Evolutionary conservation across 2,113 vertebrate genomes (phyloP), one percentile per base, ranked within the genome.

Genomic region (Hippocampus guttulatus): DNA sequence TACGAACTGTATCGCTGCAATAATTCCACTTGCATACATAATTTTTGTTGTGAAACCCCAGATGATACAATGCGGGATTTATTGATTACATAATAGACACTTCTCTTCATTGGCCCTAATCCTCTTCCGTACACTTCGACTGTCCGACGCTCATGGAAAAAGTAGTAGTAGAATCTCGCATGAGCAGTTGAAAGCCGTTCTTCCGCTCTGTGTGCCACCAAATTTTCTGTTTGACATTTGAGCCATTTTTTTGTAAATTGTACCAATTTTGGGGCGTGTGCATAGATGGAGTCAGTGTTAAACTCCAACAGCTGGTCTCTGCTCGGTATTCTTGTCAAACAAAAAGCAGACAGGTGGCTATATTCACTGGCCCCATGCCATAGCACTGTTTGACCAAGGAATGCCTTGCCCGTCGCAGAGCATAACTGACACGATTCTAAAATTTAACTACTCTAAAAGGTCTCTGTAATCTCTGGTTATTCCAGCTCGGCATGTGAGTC

Each of bases 341-440:
- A 74, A 72, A 81, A 86, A 87, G 5, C 84, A 87, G 72, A 85
- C 84, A 87, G 84, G 82, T 88, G 85, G 84, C 82, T 83, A 87
- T 86, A 84, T 83, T 70, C 70, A 79, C 75, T 67, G 27, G 69
- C 63, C 64, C 70, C 71, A 69, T 71, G 60, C 58, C 41, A 41
- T 51, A 43, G 57, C 60, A 49, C 67, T 66, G 43, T 81, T 82
- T 78, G 75, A 79, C 84, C 84, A 51, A 80, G 71, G 81, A 84
- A 84, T 84, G 83, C 80, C 84, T 78, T 81, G 79, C 78, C 8
- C 33, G 66, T 15, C 38, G 25, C 27, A 33, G 30, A 67, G 18
- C 27, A n/a, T 25, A 45, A 23, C 64, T 9, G n/a, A 65, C 41
- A 47, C 14, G n/a, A 63, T n/a, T 33, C 21, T 41, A 64, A 14